Evolutionary conservation across 1,140 invertebrate species (phyloP).

Genomic region (Drosophila kepulauana): DNA sequence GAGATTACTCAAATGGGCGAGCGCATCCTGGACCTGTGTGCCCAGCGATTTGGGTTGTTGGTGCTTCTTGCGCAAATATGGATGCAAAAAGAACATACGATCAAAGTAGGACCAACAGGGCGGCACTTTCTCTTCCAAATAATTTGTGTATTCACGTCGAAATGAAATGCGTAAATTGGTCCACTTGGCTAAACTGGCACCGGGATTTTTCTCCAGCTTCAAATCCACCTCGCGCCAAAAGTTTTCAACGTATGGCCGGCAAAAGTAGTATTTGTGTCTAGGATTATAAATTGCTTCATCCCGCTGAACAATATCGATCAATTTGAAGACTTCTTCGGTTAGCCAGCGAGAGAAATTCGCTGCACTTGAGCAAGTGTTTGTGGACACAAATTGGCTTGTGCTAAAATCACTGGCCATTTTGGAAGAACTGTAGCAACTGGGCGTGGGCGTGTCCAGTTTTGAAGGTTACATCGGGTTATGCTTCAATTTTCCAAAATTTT

Average conservation of each 20-base stretch:
- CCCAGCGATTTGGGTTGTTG: conserved; percentile 77
- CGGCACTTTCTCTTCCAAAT: conserved; percentile 79
- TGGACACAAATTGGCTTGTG: conserved; percentile 55
- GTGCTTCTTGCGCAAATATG: conserved; percentile 79
- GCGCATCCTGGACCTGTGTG: conserved; percentile 77
- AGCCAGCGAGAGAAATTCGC: conserved; percentile 76
- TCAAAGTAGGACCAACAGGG: conserved; percentile 84
- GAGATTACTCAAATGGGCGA: conserved; percentile 72
- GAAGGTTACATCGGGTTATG: conserved; percentile 14
- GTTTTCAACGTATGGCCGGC: conserved; percentile 81
- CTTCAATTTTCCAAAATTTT: conserved; percentile 28
- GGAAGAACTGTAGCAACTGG: background rate
- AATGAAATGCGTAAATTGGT: conserved; percentile 82
- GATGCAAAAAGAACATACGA: conserved; percentile 82
- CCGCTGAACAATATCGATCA: conserved; percentile 80
- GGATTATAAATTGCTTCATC: conserved; percentile 84
- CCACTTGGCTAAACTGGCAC: conserved; percentile 83
- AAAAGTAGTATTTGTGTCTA: conserved; percentile 81
- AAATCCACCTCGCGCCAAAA: conserved; percentile 82
- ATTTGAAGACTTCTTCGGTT: conserved; percentile 79
- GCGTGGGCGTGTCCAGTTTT: background rate
- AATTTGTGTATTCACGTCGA: conserved; percentile 79
- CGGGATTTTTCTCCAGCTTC: conserved; percentile 82
- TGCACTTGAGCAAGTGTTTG: conserved; percentile 50
- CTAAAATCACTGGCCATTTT: conserved; percentile 66